These are phyloP conservation scores for Potorous gilbertii DNA, from an alignment of 2,797 vertebrate genomes.

Conservation along the genomic window DNA sequence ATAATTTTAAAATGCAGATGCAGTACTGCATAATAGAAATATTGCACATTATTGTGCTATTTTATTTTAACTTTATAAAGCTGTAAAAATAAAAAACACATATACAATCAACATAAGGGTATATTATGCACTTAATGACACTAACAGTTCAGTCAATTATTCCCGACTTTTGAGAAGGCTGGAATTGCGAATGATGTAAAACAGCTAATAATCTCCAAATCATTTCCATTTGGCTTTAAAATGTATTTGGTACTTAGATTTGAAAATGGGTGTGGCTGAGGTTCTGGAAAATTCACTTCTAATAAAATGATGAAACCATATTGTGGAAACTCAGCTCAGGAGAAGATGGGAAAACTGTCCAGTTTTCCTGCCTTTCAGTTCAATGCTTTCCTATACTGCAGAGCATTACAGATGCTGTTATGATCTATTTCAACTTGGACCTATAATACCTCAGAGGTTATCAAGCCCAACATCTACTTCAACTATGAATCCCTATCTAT, in stretches of 20 bases:
- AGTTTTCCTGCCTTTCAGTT: not conserved
- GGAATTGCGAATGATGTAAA: constrained; percentile 73
- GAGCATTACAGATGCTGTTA: not conserved
- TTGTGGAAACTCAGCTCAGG: constrained; percentile 2
- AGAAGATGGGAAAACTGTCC: not conserved
- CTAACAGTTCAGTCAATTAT: constrained; percentile 63
- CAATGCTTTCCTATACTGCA: not conserved
- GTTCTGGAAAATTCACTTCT: constrained; percentile 49
- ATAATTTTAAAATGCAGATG: not conserved
- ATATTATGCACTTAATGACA: constrained; percentile 49
- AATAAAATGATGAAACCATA: constrained; percentile 23
- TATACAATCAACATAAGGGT: constrained; percentile 52
- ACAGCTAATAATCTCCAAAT: constrained; percentile 54
- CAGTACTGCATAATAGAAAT: constrained; percentile 47
- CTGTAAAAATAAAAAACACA: constrained; percentile 56
- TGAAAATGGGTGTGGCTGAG: constrained; percentile 54
- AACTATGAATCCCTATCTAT: not conserved
- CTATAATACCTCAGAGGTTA: not conserved
- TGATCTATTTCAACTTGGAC: not conserved
- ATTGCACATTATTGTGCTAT: not conserved
- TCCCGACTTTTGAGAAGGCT: constrained; percentile 69
- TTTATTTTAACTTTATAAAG: constrained; percentile 42
- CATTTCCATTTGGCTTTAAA: constrained; percentile 60
- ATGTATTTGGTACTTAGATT: constrained; percentile 59
- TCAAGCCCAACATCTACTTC: not conserved